A percentile compares a stretch with the other conserved stretches of the same genome.
phyloP scores from a whole-genome alignment of 2,888 invertebrate species.

The Adelphocoris suturalis region DNA sequence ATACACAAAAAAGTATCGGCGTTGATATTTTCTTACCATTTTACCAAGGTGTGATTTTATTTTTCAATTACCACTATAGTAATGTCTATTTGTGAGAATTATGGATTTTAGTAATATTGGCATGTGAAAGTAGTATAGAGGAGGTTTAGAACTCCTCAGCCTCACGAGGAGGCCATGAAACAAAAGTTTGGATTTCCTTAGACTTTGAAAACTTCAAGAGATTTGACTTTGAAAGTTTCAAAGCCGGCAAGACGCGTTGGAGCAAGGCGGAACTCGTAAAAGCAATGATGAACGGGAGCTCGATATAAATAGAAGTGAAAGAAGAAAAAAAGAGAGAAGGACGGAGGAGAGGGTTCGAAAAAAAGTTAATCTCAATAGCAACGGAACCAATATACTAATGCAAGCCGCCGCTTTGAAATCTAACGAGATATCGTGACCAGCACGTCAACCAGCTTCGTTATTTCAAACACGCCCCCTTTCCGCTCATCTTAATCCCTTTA shows the following conservation, averaged over 20 bases:
- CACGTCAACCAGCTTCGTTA: conserved; percentile 40
- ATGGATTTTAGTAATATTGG: too few relatives aligned
- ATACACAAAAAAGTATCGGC: too few relatives aligned
- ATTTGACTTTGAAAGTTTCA: background rate
- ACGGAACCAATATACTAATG: conserved; percentile 49
- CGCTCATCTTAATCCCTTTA: conserved; percentile 36
- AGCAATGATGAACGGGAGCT: background rate
- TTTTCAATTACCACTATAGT: too few relatives aligned
- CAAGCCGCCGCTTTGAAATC: conserved; percentile 15
- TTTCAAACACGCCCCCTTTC: conserved; percentile 21
- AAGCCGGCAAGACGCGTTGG: background rate
- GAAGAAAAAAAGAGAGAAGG: background rate
- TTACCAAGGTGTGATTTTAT: too few relatives aligned
- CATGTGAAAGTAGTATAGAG: too few relatives aligned
- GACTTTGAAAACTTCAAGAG: background rate
- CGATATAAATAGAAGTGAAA: background rate
- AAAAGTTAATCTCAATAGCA: conserved; percentile 43
- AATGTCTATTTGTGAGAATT: too few relatives aligned
- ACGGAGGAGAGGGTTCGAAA: background rate
- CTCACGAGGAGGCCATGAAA: background rate
- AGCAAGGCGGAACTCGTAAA: background rate
- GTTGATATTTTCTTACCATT: too few relatives aligned
- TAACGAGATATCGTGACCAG: conserved; percentile 46
- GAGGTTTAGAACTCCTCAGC: background rate
- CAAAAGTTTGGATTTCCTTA: background rate